Conservation (phyloP, 1,140 invertebrate genomes). For the Polypedilum vanderplanki region DNA sequence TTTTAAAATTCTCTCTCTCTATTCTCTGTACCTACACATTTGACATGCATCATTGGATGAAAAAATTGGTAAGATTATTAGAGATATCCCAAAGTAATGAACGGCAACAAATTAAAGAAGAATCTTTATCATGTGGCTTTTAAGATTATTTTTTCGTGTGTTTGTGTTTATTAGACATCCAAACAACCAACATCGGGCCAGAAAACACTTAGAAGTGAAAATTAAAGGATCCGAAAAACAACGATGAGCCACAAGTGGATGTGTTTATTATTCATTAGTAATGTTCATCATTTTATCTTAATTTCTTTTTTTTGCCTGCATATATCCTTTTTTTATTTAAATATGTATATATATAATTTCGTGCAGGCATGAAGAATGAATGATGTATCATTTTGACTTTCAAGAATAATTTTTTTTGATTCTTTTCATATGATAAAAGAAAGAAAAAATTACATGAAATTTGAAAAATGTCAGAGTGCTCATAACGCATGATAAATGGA, state of each 20-base stretch:
- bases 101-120: background rate
- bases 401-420: slow-evolving; percentile 9
- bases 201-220: background rate
- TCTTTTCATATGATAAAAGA: background rate
- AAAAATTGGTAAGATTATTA: background rate
- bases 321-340: background rate
- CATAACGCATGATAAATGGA: slow-evolving; percentile 23
- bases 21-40: background rate
- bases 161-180: background rate
- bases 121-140: background rate
- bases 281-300: slow-evolving; percentile 19
- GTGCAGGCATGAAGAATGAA: background rate
- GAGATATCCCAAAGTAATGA: background rate
- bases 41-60: slow-evolving; percentile 11
- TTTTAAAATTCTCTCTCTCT: background rate
- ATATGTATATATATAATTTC: background rate
- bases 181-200: background rate
- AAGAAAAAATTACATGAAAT: slow-evolving; percentile 23
- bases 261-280: slow-evolving; percentile 14
- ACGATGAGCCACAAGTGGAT: background rate
- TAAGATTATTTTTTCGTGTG: background rate
- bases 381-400: slow-evolving; percentile 23
- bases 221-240: background rate
- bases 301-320: background rate
- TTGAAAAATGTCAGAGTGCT: background rate